Base-by-base conservation (phyloP, 2,113 vertebrate genomes). In the Ranitomeya imitator region DNA sequence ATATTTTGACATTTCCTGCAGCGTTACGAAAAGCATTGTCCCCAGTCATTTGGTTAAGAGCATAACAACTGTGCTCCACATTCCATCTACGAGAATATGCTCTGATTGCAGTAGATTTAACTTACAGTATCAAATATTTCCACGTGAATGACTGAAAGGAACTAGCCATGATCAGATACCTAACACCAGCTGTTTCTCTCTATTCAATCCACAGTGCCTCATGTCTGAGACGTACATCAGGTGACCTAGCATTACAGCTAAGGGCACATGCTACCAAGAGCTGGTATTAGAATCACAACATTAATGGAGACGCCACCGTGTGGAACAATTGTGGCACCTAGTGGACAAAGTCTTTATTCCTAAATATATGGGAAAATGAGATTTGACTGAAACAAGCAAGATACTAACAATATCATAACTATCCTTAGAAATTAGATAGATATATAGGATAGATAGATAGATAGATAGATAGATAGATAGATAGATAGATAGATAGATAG, bases 301-400 rank as follows among this genome's bases (percentile, higher is more conserved):
- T 51, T 31, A 67, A 67, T 79, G 21, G 15, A 79, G 19, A 5
- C 37, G 54, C 59, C 45, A 18, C 76, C 74, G 31, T 51, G 67
- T 86, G 85, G 76, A 86, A 79, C 85, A 79, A 86, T 79, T 86
- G 60, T 86, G 85, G 60, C 85, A 86, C 76, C 85, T 86, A 86
- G 85, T 86, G 85, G 85, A 67, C 76, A 86, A 19, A 86, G 21
- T 15, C 12, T 86, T 86, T 52, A 21, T 16, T 79, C 69, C 19
- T 59, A 18, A 15, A 52, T 23, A 79, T 65, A 5, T 15, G 16
- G 61, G 52, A 26, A 71, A 57, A 0, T 57, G 8, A 18, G 2
- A 23, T 80, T 4, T 74, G 18, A 77, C 57, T 59, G 13, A 23
- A n/a, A 52, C 4, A 52, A 37, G 7, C 10, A 37, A 45, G 37